Evolutionary conservation across 35 echinoderm and acorn worm species (phyloP).

Genomic region (Acanthaster planci): DNA sequence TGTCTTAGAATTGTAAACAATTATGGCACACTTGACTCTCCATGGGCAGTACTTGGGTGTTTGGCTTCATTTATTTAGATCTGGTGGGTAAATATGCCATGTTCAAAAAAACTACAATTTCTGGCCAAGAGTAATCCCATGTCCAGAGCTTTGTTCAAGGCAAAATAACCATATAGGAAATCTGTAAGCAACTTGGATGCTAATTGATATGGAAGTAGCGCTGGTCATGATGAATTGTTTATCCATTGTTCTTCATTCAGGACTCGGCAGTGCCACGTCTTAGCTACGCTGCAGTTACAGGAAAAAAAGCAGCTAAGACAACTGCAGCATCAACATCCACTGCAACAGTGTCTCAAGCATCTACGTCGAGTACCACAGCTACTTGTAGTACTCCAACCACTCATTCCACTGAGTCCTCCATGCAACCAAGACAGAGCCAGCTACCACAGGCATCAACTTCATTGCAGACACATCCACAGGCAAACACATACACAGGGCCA

Average conservation of each 20-base stretch:
- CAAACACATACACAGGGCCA: neutral
- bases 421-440: neutral
- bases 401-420: neutral
- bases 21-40: too few species aligned
- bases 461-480: neutral
- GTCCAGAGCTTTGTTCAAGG: too few species aligned
- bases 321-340: neutral
- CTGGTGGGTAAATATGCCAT: too few species aligned
- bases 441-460: neutral
- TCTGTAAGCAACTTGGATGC: too few species aligned
- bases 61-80: too few species aligned
- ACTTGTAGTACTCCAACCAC: neutral
- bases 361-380: neutral
- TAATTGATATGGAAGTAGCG: too few species aligned
- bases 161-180: too few species aligned
- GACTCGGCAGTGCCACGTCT: slow-evolving; percentile 1
- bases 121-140: too few species aligned
- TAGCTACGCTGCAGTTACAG: slow-evolving; percentile 11
- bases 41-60: too few species aligned
- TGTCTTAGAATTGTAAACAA: too few species aligned
- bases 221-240: too few species aligned
- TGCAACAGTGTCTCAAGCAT: neutral
- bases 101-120: too few species aligned
- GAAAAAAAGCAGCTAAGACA: slow-evolving; percentile 7
- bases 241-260: neutral